Percentiles rank a stretch among this genome's conserved stretches.
These are phyloP conservation scores for Ctenopoma multispine DNA, from an alignment of 2,797 vertebrate species.

Conservation along the genomic window DNA sequence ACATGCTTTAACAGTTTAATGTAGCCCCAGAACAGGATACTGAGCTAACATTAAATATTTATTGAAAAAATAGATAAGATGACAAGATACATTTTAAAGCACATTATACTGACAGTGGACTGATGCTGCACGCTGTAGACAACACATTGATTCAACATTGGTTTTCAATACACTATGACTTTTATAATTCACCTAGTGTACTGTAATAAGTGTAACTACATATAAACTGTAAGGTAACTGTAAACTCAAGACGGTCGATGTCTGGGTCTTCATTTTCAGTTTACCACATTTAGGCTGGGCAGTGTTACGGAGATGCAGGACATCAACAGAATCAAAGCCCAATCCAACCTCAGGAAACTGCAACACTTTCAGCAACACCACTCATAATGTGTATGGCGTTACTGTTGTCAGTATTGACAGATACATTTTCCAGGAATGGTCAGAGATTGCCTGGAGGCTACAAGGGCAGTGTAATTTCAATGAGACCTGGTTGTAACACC, in stretches of 20 bases:
- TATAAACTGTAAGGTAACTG: too few relatives aligned
- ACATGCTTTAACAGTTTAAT: constrained; percentile 60
- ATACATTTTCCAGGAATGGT: constrained; percentile 64
- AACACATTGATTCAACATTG: constrained; percentile 20
- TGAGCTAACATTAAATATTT: constrained; percentile 45
- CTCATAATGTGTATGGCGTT: constrained; percentile 60
- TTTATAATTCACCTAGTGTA: constrained; percentile 35
- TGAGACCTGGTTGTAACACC: constrained; percentile 66
- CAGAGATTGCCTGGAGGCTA: constrained; percentile 61
- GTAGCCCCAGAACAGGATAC: constrained; percentile 31
- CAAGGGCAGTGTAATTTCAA: constrained; percentile 35
- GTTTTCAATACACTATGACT: constrained; percentile 39
- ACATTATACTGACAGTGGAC: constrained; percentile 24
- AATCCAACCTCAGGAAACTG: constrained; percentile 45
- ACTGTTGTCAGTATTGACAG: constrained; percentile 65
- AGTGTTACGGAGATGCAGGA: constrained; percentile 14
- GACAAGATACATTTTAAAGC: constrained; percentile 46
- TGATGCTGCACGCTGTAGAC: constrained; percentile 6
- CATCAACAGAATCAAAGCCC: constrained; percentile 50
- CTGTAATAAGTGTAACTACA: constrained; percentile 31
- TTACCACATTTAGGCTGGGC: not conserved
- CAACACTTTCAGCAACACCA: constrained; percentile 62
- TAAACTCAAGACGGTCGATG: too few relatives aligned
- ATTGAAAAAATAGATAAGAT: constrained; percentile 47
- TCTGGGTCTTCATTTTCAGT: constrained; percentile 9